Conservation (phyloP, 2,888 invertebrate genomes). For the Acleris holmiana region DNA sequence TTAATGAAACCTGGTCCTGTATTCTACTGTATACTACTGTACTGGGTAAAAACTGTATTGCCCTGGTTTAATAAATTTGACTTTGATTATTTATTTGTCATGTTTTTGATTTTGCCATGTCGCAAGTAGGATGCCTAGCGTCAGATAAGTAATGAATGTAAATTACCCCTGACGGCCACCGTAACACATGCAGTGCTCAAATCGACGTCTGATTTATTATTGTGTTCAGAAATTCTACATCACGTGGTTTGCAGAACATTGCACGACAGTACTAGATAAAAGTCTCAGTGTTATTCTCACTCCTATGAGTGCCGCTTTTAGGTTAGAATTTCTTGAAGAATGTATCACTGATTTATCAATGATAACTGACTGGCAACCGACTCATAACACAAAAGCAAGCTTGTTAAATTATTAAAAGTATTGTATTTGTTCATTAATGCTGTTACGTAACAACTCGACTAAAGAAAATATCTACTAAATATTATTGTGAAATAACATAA, state of each 20-base stretch:
- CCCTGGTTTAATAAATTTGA: too few relatives aligned
- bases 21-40: too few relatives aligned
- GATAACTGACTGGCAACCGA: not conserved
- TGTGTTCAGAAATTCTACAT: not conserved
- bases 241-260: not conserved
- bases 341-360: not conserved
- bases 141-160: not conserved
- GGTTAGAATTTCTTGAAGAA: conserved; percentile 3
- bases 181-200: conserved; percentile 8
- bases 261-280: not conserved
- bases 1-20: too few relatives aligned
- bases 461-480: conserved; percentile 3
- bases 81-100: too few relatives aligned
- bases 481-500: conserved; percentile 23
- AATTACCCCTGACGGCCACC: not conserved
- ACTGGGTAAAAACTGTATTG: too few relatives aligned
- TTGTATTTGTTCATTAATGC: not conserved
- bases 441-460: conserved; percentile 19
- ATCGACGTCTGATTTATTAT: not conserved
- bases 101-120: not conserved
- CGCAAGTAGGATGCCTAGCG: conserved; percentile 2
- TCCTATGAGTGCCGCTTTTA: not conserved
- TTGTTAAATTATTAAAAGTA: not conserved
- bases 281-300: not conserved
- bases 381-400: not conserved